phyloP scores from a whole-genome alignment of 2,113 vertebrate species.

The Corvus moneduloides region DNA sequence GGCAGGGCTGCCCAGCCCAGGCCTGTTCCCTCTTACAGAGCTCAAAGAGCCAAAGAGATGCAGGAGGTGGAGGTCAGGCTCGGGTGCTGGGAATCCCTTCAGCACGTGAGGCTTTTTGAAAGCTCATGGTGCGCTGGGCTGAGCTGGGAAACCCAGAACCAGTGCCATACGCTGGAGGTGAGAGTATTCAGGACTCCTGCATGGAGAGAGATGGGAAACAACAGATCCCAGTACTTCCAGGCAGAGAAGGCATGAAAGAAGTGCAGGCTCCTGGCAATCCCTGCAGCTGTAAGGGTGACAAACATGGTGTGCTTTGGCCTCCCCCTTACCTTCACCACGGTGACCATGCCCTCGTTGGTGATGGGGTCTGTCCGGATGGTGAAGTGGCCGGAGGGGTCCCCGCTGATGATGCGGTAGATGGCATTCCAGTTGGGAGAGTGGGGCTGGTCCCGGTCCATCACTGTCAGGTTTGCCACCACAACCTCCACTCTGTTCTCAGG shows the following conservation, averaged over 20 bases:
- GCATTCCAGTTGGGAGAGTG: conserved; percentile 95
- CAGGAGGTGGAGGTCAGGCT: not conserved
- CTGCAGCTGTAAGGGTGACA: not conserved
- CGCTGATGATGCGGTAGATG: conserved; percentile 91
- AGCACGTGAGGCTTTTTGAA: not conserved
- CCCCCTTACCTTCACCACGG: conserved; percentile 87
- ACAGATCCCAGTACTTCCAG: not conserved
- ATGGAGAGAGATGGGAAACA: not conserved
- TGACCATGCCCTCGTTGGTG: conserved; percentile 93
- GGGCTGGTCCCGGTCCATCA: conserved; percentile 90
- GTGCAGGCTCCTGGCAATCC: not conserved
- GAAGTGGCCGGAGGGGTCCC: conserved; percentile 89
- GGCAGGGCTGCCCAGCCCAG: not conserved
- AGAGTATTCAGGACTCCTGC: not conserved
- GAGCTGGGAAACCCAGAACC: not conserved
- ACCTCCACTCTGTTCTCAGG: conserved; percentile 89
- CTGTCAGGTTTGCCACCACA: conserved; percentile 89
- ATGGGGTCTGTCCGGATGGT: conserved; percentile 86
- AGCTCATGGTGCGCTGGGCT: not conserved
- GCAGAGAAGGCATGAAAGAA: not conserved
- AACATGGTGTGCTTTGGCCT: fast-evolving
- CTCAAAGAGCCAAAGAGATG: not conserved
- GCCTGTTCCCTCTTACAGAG: fast-evolving
- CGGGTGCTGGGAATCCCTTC: not conserved
- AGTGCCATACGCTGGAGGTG: fast-evolving